phyloP scores from a whole-genome alignment of 2,888 invertebrate species.

The Drosophila mulleri region DNA sequence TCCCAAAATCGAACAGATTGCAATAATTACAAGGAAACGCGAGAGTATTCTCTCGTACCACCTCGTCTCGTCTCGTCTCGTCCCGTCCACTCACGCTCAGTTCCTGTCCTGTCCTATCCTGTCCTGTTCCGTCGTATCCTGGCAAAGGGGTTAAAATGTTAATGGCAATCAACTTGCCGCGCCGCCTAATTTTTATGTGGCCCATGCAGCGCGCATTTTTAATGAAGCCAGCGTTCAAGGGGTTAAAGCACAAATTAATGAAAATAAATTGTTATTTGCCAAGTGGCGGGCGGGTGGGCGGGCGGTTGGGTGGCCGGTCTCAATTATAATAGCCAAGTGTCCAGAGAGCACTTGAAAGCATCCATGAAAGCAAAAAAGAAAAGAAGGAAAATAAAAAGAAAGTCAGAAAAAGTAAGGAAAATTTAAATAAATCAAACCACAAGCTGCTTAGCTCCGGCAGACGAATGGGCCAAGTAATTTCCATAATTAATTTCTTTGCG shows the following conservation, averaged over 20 bases:
- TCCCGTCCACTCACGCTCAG: not conserved
- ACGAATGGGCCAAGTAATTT: slow-evolving; percentile 74
- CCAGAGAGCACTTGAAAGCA: slow-evolving; percentile 40
- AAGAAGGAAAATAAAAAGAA: slow-evolving; percentile 4
- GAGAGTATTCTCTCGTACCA: slow-evolving; percentile 8
- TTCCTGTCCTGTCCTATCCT: not conserved
- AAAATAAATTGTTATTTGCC: slow-evolving; percentile 82
- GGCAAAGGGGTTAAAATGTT: slow-evolving; percentile 67
- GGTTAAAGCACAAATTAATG: slow-evolving; percentile 83
- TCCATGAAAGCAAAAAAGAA: not conserved
- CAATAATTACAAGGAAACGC: slow-evolving; percentile 74
- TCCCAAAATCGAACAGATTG: slow-evolving; percentile 80
- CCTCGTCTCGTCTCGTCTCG: not conserved
- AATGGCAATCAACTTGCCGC: slow-evolving; percentile 65
- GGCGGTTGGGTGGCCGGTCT: slow-evolving; percentile 14
- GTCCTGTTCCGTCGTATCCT: not conserved
- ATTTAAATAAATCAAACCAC: slow-evolving; percentile 77
- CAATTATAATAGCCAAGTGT: slow-evolving; percentile 52
- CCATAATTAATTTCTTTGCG: slow-evolving; percentile 83
- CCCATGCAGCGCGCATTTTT: slow-evolving; percentile 71
- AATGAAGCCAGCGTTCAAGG: slow-evolving; percentile 71
- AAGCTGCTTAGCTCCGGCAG: slow-evolving; percentile 66
- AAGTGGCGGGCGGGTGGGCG: slow-evolving; percentile 30
- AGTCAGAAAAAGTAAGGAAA: slow-evolving; percentile 43
- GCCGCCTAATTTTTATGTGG: slow-evolving; percentile 63